These are phyloP conservation scores for Homarus gammarus DNA, from an alignment of 2,888 invertebrate genomes.

Conservation along the genomic window DNA sequence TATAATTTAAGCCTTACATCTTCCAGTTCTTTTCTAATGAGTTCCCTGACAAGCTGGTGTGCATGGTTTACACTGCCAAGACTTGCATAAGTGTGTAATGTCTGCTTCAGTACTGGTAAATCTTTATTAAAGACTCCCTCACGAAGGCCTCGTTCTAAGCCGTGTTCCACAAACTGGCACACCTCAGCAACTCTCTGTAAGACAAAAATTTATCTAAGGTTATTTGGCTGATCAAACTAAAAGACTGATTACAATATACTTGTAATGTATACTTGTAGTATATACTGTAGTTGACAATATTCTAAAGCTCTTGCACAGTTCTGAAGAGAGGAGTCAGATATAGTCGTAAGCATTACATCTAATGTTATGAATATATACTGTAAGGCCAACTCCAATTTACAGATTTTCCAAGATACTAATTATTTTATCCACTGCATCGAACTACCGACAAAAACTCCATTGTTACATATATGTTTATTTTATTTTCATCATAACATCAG, in stretches of 20 bases:
- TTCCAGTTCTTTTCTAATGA: slow-evolving; percentile 57
- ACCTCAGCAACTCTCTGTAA: slow-evolving; percentile 64
- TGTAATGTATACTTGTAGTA: slow-evolving; percentile 6
- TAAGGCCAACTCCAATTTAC: too few relatives aligned
- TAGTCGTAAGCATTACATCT: too few relatives aligned
- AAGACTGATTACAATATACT: not conserved
- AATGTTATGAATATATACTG: too few relatives aligned
- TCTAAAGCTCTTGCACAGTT: too few relatives aligned
- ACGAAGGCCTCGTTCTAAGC: slow-evolving; percentile 63
- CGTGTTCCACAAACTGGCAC: slow-evolving; percentile 68
- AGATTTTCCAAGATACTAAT: too few relatives aligned
- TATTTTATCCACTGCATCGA: too few relatives aligned
- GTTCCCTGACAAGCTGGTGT: slow-evolving; percentile 56
- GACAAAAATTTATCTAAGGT: not conserved
- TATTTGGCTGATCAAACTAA: not conserved
- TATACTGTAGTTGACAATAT: not conserved
- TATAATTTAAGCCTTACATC: slow-evolving; percentile 49
- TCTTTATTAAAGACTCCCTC: slow-evolving; percentile 66
- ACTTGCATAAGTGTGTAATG: slow-evolving; percentile 56
- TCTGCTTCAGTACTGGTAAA: slow-evolving; percentile 45
- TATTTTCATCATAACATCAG: too few relatives aligned
- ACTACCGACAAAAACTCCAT: too few relatives aligned
- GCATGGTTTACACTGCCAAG: slow-evolving; percentile 64
- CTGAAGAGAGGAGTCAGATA: too few relatives aligned
- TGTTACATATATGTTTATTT: too few relatives aligned